Base-by-base conservation (phyloP, 2,797 vertebrate genomes). In the Kryptopterus vitreolus region DNA sequence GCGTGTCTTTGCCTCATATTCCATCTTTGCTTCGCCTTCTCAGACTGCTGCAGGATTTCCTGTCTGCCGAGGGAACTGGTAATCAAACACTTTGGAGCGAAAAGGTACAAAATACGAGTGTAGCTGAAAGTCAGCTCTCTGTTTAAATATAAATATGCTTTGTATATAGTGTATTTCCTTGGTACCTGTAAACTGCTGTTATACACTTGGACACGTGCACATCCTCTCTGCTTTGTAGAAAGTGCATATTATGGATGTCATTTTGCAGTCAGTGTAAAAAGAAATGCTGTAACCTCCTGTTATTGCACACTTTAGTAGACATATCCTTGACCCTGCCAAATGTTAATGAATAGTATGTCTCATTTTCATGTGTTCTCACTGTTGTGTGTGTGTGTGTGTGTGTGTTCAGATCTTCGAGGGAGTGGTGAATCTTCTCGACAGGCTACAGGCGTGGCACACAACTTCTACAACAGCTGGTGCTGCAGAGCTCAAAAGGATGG, bases 81-180 rank as follows among this genome's bases (percentile, higher is more conserved):
- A 98, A 98, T 92, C 93, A 94, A 78, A 88, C 93, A 0, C 92
- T 99, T 59, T 99, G 98, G 98, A 99, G 97, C 1, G 97, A 99
- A 90, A 99, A 99, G 97, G 98, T 99, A 85, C 0, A 70, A 16
- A 65, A 69, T 43, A n/a, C 24, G 13, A 2, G 15, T 24, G 0
- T 31, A 4, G n/a, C 16, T 65, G 12, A 38, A 66, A 43, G 61
- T 35, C 6, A 57, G 22, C 18, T 38, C 4, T 18, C n/a, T n/a
- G n/a, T n/a, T n/a, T n/a, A n/a, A n/a, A n/a, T n/a, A n/a, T 6
- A 10, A 43, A 7, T 43, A 9, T 43, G 10, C 10, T 43, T 43
- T 43, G 38, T 43, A 43, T 43, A 43, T 43, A 43, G 7, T 43
- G 8, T 43, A 55, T 22, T 38, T 24, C 24, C 22, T 55, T 53